Percentiles rank a stretch among this genome's conserved stretches.
phyloP scores from a whole-genome alignment of 2,113 vertebrate species.

The Elanus axillaris region DNA sequence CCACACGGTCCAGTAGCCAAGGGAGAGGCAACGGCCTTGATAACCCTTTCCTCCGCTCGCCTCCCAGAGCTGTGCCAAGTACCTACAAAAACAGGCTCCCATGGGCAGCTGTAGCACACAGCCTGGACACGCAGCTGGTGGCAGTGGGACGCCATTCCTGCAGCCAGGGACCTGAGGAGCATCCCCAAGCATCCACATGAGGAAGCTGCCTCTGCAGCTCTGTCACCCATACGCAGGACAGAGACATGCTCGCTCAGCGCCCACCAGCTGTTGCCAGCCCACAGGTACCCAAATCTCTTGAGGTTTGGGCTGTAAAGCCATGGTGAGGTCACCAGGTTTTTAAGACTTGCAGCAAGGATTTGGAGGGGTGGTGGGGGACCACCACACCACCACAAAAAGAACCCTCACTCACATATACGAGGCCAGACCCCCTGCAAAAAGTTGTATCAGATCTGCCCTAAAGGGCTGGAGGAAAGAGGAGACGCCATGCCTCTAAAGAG shows the following conservation, averaged over 20 bases:
- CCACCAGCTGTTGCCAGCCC: not conserved
- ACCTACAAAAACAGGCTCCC: not conserved
- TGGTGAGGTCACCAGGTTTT: not conserved
- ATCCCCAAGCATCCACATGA: accelerated
- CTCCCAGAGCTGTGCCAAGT: not conserved
- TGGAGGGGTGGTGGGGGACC: too few relatives aligned
- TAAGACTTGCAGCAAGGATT: not conserved
- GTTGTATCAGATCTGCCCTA: not conserved
- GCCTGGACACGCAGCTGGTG: accelerated
- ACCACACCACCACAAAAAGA: not conserved
- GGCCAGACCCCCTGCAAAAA: not conserved
- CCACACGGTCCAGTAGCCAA: accelerated
- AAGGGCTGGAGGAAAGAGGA: not conserved
- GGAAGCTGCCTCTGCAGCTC: not conserved
- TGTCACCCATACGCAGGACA: accelerated
- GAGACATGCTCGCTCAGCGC: accelerated
- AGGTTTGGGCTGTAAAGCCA: not conserved
- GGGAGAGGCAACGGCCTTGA: not conserved
- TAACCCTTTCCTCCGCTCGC: not conserved
- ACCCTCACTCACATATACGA: not conserved
- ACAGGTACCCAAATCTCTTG: not conserved
- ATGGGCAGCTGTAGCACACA: accelerated
- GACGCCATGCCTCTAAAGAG: not conserved
- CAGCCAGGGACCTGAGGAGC: not conserved
- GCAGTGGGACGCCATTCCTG: not conserved